Percentiles rank a stretch among this genome's conserved stretches.
phyloP scores from a whole-genome alignment of 2,113 vertebrate species.

The Chunga burmeisteri region DNA sequence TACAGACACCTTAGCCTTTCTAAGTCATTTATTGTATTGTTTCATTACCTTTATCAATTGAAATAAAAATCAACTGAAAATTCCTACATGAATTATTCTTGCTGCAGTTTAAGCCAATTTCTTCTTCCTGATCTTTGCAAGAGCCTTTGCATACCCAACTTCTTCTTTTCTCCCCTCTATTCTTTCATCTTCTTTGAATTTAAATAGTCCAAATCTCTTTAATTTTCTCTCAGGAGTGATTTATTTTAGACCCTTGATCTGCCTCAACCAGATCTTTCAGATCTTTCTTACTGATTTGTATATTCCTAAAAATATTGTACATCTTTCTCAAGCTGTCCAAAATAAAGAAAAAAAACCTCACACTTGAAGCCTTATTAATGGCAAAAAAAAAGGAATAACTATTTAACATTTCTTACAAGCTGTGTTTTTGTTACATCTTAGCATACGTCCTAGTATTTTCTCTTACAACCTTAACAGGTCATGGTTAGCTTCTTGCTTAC shows the following conservation, averaged over 20 bases:
- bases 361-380: not conserved
- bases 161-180: fast-evolving
- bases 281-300: not conserved
- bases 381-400: not conserved
- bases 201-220: not conserved
- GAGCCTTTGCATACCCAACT: not conserved
- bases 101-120: not conserved
- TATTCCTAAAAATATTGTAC: not conserved
- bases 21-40: not conserved
- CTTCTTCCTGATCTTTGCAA: not conserved
- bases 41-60: not conserved
- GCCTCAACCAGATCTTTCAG: not conserved
- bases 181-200: not conserved
- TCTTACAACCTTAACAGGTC: not conserved
- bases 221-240: not conserved
- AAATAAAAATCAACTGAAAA: not conserved
- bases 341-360: not conserved
- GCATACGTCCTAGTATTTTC: not conserved
- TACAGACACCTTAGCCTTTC: not conserved
- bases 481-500: not conserved
- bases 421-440: not conserved
- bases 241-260: not conserved
- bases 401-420: not conserved
- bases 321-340: not conserved
- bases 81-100: not conserved